A percentile compares a stretch with the other conserved stretches of the same genome.
Conservation (phyloP, 2,797 vertebrate genomes). For the Danio albolineatus region DNA sequence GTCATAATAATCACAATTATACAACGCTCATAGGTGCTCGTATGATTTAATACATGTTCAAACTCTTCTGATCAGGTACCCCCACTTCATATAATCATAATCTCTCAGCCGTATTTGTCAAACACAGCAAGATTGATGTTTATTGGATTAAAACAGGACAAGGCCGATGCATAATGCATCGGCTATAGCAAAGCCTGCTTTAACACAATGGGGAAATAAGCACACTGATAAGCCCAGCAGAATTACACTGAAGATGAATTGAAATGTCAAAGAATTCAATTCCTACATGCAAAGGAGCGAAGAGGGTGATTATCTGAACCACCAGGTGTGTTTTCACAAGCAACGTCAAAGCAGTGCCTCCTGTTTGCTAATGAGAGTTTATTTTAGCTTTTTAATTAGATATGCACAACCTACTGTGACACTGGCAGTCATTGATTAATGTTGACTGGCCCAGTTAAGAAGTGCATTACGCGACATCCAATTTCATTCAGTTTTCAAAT, state of each 20-base stretch:
- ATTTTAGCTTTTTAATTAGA: constrained; percentile 54
- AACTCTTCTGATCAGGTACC: neutral
- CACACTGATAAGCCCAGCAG: constrained; percentile 28
- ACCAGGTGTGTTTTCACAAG: constrained; percentile 44
- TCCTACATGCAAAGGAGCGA: constrained; percentile 37
- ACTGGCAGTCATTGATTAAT: constrained; percentile 43
- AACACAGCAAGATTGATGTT: constrained; percentile 27
- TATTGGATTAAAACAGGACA: constrained; percentile 42
- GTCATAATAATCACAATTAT: neutral
- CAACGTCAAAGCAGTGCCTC: constrained; percentile 33
- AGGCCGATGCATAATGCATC: constrained; percentile 31
- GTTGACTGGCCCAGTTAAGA: constrained; percentile 19
- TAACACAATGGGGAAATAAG: constrained; percentile 36
- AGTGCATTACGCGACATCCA: neutral
- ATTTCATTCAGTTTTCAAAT: constrained; percentile 3
- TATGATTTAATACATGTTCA: neutral
- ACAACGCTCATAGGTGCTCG: no score
- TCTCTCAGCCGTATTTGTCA: constrained; percentile 43
- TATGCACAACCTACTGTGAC: constrained; percentile 35
- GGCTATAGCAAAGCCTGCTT: neutral
- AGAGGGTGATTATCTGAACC: constrained; percentile 40
- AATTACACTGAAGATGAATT: constrained; percentile 49
- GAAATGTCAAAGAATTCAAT: constrained; percentile 50
- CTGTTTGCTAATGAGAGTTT: constrained; percentile 54
- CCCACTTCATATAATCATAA: constrained; percentile 34